Percentiles rank a stretch among this genome's conserved stretches.
Conservation (phyloP, 2,888 invertebrate species). For the Plebejus melissa region DNA sequence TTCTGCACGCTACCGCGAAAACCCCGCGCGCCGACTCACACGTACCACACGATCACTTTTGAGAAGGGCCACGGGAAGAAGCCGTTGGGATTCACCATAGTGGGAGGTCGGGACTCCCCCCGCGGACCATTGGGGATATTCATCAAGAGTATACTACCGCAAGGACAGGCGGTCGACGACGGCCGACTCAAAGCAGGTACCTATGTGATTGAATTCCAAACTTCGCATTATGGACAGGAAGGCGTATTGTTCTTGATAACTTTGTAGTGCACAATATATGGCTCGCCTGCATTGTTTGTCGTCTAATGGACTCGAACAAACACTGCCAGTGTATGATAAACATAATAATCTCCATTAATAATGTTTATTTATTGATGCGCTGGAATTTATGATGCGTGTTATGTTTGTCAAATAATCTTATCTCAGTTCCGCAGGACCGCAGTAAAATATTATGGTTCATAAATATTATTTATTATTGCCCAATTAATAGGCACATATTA, state of each 20-base stretch:
- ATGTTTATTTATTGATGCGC: not conserved
- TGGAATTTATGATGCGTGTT: conserved; percentile 4
- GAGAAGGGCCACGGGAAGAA: conserved; percentile 91
- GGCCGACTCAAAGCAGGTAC: conserved; percentile 88
- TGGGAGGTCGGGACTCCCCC: conserved; percentile 91
- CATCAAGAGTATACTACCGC: conserved; percentile 89
- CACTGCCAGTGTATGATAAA: conserved; percentile 29
- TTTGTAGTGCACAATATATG: conserved; percentile 36
- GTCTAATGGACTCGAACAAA: conserved; percentile 28
- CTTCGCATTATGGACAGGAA: conserved; percentile 47
- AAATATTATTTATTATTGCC: no score
- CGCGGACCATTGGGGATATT: conserved; percentile 92
- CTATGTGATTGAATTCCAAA: conserved; percentile 39
- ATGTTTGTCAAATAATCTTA: conserved; percentile 17
- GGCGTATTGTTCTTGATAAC: conserved; percentile 47
- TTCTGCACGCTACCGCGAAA: conserved; percentile 87
- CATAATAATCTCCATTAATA: conserved; percentile 3
- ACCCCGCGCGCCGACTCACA: conserved; percentile 83
- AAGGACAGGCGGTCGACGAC: conserved; percentile 91
- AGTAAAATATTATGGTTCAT: not conserved
- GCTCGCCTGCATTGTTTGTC: conserved; percentile 39
- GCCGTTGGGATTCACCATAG: conserved; percentile 93
- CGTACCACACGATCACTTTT: conserved; percentile 85
- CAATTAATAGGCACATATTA: no score
- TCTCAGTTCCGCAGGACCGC: not conserved